Evolutionary conservation across 2,797 vertebrate genomes (phyloP).

Genomic region (Vespertilio murinus): DNA sequence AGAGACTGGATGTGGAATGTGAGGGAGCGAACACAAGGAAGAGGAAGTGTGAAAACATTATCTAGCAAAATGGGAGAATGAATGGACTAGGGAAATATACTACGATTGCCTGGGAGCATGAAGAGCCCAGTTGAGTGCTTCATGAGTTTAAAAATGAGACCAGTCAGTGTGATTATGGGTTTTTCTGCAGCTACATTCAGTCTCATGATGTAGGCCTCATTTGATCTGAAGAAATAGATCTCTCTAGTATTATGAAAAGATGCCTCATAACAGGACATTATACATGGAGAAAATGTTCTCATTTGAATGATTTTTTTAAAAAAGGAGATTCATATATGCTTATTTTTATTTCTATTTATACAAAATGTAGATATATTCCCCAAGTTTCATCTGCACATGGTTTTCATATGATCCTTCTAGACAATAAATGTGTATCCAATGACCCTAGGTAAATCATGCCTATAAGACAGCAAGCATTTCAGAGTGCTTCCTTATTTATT

Average conservation of each 20-base stretch:
- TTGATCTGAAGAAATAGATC: neutral
- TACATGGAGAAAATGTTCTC: neutral
- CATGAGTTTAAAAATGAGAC: slow-evolving; percentile 17
- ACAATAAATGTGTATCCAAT: neutral
- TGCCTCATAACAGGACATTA: neutral
- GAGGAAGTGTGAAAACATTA: neutral
- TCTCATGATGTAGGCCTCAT: neutral
- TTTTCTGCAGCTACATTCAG: neutral
- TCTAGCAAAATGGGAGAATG: neutral
- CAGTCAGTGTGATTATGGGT: neutral
- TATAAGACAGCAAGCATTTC: neutral
- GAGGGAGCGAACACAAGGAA: neutral
- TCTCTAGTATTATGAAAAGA: neutral
- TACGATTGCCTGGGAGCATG: neutral
- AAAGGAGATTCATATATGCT: neutral
- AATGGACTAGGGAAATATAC: neutral
- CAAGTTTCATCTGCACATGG: neutral
- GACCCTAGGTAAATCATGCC: neutral
- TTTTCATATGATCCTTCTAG: neutral
- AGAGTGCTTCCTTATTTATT: neutral
- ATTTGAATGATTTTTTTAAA: neutral
- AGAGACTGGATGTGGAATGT: neutral
- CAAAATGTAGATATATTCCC: neutral
- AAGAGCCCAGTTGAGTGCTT: neutral
- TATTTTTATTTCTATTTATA: neutral